Base-by-base conservation (phyloP, 92 coral and sea anemone genomes). In the Plumapathes pennacea region DNA sequence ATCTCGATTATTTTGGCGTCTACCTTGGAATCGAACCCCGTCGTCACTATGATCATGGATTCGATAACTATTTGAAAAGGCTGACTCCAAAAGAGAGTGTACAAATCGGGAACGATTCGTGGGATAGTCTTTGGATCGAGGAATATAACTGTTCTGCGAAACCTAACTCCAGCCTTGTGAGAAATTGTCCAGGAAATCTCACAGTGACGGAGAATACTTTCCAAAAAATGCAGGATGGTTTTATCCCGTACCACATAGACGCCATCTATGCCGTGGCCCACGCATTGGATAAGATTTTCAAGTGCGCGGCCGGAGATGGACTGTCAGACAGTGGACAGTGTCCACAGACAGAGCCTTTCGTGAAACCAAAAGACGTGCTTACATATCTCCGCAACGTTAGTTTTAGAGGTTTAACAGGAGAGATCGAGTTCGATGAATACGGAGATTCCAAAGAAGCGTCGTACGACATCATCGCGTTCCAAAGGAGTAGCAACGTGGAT, bases 241-340 rank as follows among this genome's bases (percentile, higher is more conserved):
- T 62, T 22, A 68, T 80, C 13, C 75, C 91, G 26, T 85, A 85
- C 52, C 82, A 73, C 38, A 73, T 74, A 10, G 91, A 85, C 48
- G 86, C 91, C 14, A 61, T 68, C 9, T 73, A 72, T 37, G 91
- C 91, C 15, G 24, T 85, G 10, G 91, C 91, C 27, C 83, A 67
- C 46, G 91, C 80, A 10, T 50, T 85, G 17, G 75, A 85, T 44
- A 57, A 44, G 47, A 67, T 80, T 30, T 80, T 73, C 69, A 75
- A 54, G 38, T 85, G 91, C 61, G 57, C 54, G 30, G 62, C 60
- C 14, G 55, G 52, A 26, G 27, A 31, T 3, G 89, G 89, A 20
- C 67, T 75, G 34, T 48, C 75, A 10, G 33, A 36, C 38, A 32
- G 33, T 3, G 92, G 84, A 4, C 50, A 32, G 2, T 85, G 92